A percentile compares a stretch with the other conserved stretches of the same genome.
Conservation (phyloP, 2,113 vertebrate species). For the Scartelaos histophorus region DNA sequence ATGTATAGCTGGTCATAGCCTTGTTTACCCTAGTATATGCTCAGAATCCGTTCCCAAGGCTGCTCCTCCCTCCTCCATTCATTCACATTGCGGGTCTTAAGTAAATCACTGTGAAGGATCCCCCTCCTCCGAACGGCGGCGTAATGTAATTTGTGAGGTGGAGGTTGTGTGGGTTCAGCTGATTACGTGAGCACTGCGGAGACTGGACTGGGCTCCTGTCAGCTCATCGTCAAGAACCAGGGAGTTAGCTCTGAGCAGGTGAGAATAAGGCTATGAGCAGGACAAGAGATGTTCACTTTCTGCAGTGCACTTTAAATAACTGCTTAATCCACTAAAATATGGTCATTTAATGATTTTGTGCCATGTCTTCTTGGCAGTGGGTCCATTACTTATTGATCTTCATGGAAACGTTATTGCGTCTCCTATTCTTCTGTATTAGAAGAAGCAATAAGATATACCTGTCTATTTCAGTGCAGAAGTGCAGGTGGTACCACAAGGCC, state of each 20-base stretch:
- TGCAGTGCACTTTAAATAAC: neutral
- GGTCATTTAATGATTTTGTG: neutral
- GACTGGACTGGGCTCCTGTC: slow-evolving; percentile 57
- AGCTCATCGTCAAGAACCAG: slow-evolving; percentile 57
- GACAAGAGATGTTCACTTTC: neutral
- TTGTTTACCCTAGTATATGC: slow-evolving; percentile 9
- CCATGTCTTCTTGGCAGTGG: neutral
- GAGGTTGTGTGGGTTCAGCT: slow-evolving; percentile 73
- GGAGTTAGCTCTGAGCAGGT: slow-evolving; percentile 17
- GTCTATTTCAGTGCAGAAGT: too few species aligned
- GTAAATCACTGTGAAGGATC: slow-evolving; percentile 69
- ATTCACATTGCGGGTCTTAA: slow-evolving; percentile 44
- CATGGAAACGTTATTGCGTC: too few species aligned
- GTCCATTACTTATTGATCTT: too few species aligned
- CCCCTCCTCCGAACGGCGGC: slow-evolving; percentile 48
- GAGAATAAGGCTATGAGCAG: slow-evolving; percentile 4
- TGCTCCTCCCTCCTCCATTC: slow-evolving; percentile 34
- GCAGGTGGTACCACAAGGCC: too few species aligned
- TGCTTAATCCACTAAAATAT: neutral
- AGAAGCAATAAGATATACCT: too few species aligned
- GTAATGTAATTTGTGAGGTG: slow-evolving; percentile 76
- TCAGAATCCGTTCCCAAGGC: slow-evolving; percentile 41
- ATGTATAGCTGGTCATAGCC: slow-evolving; percentile 4
- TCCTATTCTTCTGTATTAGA: too few species aligned
- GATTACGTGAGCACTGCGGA: slow-evolving; percentile 64